Base-by-base conservation (phyloP, 2,797 vertebrate genomes). In the Channa striata region DNA sequence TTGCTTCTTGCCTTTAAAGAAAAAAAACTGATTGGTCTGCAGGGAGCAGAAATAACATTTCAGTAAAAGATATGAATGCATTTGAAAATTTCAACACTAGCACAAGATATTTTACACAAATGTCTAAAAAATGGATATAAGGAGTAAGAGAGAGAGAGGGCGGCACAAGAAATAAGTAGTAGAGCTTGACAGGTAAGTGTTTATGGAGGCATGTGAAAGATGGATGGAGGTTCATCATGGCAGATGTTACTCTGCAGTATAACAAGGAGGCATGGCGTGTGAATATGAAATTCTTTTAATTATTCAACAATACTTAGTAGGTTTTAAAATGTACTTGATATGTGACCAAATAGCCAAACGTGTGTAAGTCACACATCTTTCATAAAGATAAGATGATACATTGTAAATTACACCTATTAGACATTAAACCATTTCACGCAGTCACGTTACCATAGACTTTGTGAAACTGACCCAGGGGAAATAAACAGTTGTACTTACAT, bases 391-490 rank as follows among this genome's bases (percentile, higher is more conserved):
- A 91, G 91, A 89, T 86, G 83, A 74, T 33, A 70, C 85, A 91
- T 93, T 91, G 92, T 91, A 91, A 88, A 93, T 92, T 75, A 82
- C 82, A 68, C 71, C 83, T 91, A 79, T 90, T 86, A 88, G 89
- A 90, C 84, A 87, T 88, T 83, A 86, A 84, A 83, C 83, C 83
- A 72, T 77, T 61, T 82, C 43, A 80, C 61, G 74, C 53, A 43
- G 61, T 77, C 48, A 20, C 10, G 10, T 67, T 49, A 79, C 68
- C 74, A 53, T 34, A 23, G 52, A 64, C 53, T 69, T 30, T 48
- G 42, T 59, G 51, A 61, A 67, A 77, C n/a, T 52, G n/a, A n/a
- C n/a, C n/a, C n/a, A 79, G 50, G 19, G 8, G 34, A 14, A 51
- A 61, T 13, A 37, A 2, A 16, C 12, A 71, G n/a, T 80, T 20